Evolutionary conservation across 1,140 invertebrate genomes (phyloP).

Genomic region (Drosophila dunni): DNA sequence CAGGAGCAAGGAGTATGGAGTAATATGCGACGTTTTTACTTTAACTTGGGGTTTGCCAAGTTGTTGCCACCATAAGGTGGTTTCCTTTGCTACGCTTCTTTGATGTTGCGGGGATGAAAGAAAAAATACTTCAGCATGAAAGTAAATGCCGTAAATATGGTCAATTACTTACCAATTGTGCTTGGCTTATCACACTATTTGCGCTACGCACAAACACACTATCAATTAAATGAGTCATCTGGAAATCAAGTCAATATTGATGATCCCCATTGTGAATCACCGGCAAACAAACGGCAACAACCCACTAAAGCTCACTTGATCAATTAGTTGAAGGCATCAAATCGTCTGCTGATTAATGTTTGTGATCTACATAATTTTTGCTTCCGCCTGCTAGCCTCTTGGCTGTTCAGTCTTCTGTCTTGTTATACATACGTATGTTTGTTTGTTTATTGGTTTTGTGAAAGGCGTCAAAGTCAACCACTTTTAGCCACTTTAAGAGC

Average conservation of each 20-base stretch:
- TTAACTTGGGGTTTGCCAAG: background rate
- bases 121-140: too few relatives aligned
- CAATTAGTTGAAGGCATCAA: conserved; percentile 26
- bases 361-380: conserved; percentile 46
- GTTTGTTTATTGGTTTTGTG: conserved; percentile 46
- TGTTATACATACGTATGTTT: conserved; percentile 18
- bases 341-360: conserved; percentile 23
- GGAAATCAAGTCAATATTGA: conserved; percentile 29
- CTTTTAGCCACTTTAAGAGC: conserved; percentile 34
- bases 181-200: conserved; percentile 17
- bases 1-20: conserved; percentile 16
- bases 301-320: conserved; percentile 32
- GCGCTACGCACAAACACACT: conserved; percentile 7
- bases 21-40: background rate
- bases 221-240: conserved; percentile 37
- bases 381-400: conserved; percentile 39
- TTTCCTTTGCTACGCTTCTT: background rate
- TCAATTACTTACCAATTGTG: too few relatives aligned
- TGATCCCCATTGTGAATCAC: conserved; percentile 36
- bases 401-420: conserved; percentile 6
- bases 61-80: conserved; percentile 1
- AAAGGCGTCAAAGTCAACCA: conserved; percentile 62
- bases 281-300: conserved; percentile 1
- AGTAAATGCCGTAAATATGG: too few relatives aligned
- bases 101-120: too few relatives aligned